Evolutionary conservation across 2,797 vertebrate genomes (phyloP).

Genomic region (Sparus aurata): DNA sequence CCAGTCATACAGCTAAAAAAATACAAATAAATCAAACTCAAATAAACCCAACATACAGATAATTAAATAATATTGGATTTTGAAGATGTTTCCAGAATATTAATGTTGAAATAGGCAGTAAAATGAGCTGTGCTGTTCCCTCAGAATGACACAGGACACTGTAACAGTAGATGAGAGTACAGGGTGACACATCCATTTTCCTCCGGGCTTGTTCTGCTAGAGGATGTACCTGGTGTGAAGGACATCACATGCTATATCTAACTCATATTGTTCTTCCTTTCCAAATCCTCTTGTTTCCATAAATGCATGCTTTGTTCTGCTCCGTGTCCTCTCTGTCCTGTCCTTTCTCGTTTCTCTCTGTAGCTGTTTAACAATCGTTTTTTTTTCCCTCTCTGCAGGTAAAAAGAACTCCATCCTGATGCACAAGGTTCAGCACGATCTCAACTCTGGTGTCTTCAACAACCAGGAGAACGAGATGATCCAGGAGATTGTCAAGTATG

Average conservation of each 20-base stretch:
- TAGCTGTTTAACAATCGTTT: conserved; percentile 1
- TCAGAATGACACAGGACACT: conserved; percentile 63
- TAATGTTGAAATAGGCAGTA: conserved; percentile 53
- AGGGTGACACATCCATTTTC: conserved; percentile 66
- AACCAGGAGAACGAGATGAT: conserved; percentile 98
- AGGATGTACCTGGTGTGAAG: conserved; percentile 71
- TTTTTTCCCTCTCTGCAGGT: conserved; percentile 79
- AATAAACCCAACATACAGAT: conserved; percentile 7
- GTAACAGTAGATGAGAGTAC: conserved; percentile 71
- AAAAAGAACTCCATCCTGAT: conserved; percentile 98
- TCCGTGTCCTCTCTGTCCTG: conserved; percentile 25
- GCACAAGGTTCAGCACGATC: conserved; percentile 98
- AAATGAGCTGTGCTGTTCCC: conserved; percentile 61
- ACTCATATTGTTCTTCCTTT: conserved; percentile 46
- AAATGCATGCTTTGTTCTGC: conserved; percentile 37
- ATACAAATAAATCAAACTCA: background rate
- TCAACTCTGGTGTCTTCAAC: conserved; percentile 96
- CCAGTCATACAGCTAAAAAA: background rate
- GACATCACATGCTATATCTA: conserved; percentile 60
- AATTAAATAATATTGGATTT: conserved; percentile 11
- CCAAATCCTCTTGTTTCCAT: conserved; percentile 32
- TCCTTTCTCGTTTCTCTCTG: conserved; percentile 10
- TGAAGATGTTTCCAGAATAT: conserved; percentile 33
- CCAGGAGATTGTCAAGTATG: conserved; percentile 98
- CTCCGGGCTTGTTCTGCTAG: conserved; percentile 62